Base-by-base conservation (phyloP, 1,140 invertebrate genomes). In the Drosophila hydei region DNA sequence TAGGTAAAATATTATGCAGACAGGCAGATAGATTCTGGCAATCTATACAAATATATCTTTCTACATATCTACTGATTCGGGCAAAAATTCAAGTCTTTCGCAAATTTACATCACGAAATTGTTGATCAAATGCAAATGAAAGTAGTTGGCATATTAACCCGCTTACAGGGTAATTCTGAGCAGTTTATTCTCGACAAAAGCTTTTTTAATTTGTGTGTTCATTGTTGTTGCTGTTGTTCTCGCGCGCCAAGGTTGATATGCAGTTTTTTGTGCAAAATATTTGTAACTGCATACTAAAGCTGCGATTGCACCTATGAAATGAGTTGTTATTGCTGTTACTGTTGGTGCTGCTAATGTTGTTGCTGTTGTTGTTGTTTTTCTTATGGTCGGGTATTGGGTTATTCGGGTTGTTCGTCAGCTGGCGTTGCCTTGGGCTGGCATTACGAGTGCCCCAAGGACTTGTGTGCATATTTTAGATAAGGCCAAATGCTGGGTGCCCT, bases 381-480 rank as follows among this genome's bases (percentile, higher is more conserved):
- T 59, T 58, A 36, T 38, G 48, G 27, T 58, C 36, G 50, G 75
- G 36, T 40, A 48, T 55, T 68, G 60, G 69, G 36, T 45, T 27
- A 23, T 12, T 79, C 72, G 70, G 60, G 60, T n/a, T 21, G 48
- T 30, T 51, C 48, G 48, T 51, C 48, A 51, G 72, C 71, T 80
- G 61, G 58, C 61, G 72, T 79, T 75, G 72, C 77, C 77, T 79
- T 79, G 54, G 65, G 71, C 14, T 79, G 69, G 69, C 63, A 77
- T 81, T 81, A 81, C 78, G 58, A 55, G 81, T 54, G 63, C 56
- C 63, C 72, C 84, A 88, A 88, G 83, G 84, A 64, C 79, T 71
- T 60, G 54, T 81, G 72, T 88, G 83, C 83, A 88, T 88, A 88
- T 88, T 87, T 88, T 77, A 88, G 83, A 88, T 88, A 88, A 88